Conservation (phyloP, 2,797 vertebrate genomes). For the Aselliscus stoliczkanus region DNA sequence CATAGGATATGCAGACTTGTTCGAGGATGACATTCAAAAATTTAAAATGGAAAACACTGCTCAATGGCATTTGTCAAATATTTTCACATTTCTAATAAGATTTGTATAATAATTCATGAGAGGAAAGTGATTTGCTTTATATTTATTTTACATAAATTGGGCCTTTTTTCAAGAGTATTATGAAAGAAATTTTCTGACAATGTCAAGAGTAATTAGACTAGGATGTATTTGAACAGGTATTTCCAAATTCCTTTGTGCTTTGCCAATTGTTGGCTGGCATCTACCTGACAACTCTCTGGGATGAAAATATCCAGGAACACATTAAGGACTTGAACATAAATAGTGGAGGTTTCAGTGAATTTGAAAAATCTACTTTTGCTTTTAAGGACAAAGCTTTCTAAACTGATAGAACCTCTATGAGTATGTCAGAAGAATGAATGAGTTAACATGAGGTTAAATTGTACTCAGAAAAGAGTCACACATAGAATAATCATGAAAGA, state of each 20-base stretch:
- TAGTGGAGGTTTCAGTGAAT: not conserved
- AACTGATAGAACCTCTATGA: not conserved
- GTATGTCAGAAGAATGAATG: not conserved
- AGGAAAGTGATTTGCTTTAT: not conserved
- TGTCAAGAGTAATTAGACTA: not conserved
- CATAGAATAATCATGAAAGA: not conserved
- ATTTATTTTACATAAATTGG: not conserved
- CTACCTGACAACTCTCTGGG: not conserved
- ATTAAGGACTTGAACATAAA: not conserved
- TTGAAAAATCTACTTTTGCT: no score
- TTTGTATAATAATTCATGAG: not conserved
- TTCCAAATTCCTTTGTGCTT: not conserved
- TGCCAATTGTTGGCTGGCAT: not conserved
- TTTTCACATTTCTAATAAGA: not conserved
- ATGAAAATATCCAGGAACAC: not conserved
- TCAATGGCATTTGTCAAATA: not conserved
- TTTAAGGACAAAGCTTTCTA: not conserved
- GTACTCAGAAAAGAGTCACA: not conserved
- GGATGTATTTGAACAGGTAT: not conserved
- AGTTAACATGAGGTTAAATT: not conserved
- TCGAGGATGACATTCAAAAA: not conserved
- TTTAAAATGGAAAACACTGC: not conserved
- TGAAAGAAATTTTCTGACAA: not conserved
- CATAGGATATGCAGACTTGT: not conserved
- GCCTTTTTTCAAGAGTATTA: not conserved